phyloP scores from a whole-genome alignment of 2,797 vertebrate genomes.

The Anniella stebbinsi region DNA sequence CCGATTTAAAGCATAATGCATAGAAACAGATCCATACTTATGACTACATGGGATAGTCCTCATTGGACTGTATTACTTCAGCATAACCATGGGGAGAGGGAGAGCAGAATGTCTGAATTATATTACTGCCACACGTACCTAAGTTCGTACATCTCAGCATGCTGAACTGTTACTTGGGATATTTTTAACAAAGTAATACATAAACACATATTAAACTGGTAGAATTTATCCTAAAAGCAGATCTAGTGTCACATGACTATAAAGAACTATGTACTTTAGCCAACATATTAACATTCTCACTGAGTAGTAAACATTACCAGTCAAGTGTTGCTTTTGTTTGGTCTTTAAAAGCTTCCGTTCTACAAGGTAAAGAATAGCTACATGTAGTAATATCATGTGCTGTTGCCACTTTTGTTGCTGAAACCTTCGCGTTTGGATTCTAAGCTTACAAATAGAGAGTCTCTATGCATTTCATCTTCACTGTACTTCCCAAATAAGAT shows the following conservation, averaged over 20 bases:
- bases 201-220: background rate
- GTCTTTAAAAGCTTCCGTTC: background rate
- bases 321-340: background rate
- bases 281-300: background rate
- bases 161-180: too few relatives aligned
- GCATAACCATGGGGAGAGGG: background rate
- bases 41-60: background rate
- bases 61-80: background rate
- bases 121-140: background rate
- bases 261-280: background rate
- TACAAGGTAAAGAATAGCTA: background rate
- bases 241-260: background rate
- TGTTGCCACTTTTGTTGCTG: background rate
- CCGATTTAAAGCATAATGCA: background rate
- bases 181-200: background rate
- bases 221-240: background rate
- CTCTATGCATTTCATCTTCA: background rate
- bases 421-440: background rate
- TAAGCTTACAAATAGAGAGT: background rate
- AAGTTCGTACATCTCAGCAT: background rate
- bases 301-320: background rate
- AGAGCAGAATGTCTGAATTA: background rate
- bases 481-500: background rate
- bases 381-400: background rate
- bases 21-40: background rate